A percentile compares a stretch with the other conserved stretches of the same genome.
Evolutionary conservation across 2,797 vertebrate species (phyloP).

Genomic region (Eulemur rubriventer): DNA sequence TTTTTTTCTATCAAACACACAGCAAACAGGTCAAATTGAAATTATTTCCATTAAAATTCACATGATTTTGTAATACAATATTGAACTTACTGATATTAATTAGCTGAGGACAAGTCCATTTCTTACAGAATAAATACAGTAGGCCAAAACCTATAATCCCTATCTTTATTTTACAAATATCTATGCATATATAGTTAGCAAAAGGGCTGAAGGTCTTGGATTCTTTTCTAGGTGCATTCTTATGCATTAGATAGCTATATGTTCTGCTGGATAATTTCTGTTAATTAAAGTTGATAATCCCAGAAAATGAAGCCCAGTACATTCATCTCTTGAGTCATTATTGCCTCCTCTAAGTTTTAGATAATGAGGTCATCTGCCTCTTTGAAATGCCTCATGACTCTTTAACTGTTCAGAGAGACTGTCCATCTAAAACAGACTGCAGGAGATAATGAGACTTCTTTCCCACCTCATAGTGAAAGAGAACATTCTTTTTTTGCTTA

Average conservation of each 20-base stretch:
- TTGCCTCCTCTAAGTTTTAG: conserved; percentile 35
- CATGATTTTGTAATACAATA: not conserved
- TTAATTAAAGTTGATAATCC: conserved; percentile 70
- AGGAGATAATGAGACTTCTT: conserved; percentile 43
- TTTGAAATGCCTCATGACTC: conserved; percentile 53
- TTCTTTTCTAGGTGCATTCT: not conserved
- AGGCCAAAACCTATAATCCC: not conserved
- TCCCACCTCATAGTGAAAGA: conserved; percentile 26
- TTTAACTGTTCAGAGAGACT: conserved; percentile 13
- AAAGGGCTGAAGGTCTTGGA: not conserved
- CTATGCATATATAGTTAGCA: not conserved
- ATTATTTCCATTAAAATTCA: conserved; percentile 39
- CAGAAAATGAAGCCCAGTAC: not conserved
- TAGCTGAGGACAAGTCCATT: not conserved
- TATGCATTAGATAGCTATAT: not conserved
- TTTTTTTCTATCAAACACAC: conserved; percentile 8
- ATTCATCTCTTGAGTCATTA: conserved; percentile 57
- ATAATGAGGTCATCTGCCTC: conserved; percentile 57
- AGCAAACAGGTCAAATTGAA: conserved; percentile 24
- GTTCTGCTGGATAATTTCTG: conserved; percentile 48
- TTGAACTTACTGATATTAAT: conserved; percentile 38
- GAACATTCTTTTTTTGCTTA: conserved; percentile 36
- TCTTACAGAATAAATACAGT: not conserved
- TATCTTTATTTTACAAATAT: not conserved
- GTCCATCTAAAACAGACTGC: conserved; percentile 24